Conservation (phyloP, 2,888 invertebrate species). For the Hololepta plana region DNA sequence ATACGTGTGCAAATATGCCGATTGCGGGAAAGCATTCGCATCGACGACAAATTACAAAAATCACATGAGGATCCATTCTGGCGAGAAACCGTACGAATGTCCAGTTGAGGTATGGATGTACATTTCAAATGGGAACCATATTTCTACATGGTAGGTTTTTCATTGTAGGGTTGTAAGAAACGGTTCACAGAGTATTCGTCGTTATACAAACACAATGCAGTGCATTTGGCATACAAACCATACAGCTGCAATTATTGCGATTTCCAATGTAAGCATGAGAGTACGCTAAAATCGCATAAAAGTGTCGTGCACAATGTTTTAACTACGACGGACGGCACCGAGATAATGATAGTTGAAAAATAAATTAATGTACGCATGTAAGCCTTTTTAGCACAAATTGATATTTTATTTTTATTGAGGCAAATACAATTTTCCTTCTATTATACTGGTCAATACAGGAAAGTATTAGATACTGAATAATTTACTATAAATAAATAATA, state of each 20-base stretch:
- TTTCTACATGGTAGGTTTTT: too few relatives aligned
- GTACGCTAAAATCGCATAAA: conserved; percentile 41
- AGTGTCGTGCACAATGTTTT: conserved; percentile 35
- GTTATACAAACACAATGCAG: conserved; percentile 45
- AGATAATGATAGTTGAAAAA: too few relatives aligned
- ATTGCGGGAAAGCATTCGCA: conserved; percentile 44
- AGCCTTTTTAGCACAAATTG: too few relatives aligned
- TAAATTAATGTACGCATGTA: too few relatives aligned
- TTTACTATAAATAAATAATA: too few relatives aligned
- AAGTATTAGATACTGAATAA: too few relatives aligned
- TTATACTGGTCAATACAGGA: too few relatives aligned
- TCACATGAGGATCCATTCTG: conserved; percentile 48
- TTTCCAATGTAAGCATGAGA: conserved; percentile 39
- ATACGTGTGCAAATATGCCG: conserved; percentile 36
- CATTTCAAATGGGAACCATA: too few relatives aligned
- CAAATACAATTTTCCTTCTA: too few relatives aligned
- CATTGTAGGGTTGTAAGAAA: conserved; percentile 38
- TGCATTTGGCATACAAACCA: conserved; percentile 39
- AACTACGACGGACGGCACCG: conserved; percentile 25
- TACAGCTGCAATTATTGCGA: conserved; percentile 39
- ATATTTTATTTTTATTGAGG: too few relatives aligned
- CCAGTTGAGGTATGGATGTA: conserved; percentile 27
- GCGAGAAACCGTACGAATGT: conserved; percentile 48
- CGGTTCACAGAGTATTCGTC: conserved; percentile 53
- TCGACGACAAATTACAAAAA: conserved; percentile 52